Evolutionary conservation across 2,113 vertebrate genomes (phyloP).

Genomic region (Halichoerus grypus): DNA sequence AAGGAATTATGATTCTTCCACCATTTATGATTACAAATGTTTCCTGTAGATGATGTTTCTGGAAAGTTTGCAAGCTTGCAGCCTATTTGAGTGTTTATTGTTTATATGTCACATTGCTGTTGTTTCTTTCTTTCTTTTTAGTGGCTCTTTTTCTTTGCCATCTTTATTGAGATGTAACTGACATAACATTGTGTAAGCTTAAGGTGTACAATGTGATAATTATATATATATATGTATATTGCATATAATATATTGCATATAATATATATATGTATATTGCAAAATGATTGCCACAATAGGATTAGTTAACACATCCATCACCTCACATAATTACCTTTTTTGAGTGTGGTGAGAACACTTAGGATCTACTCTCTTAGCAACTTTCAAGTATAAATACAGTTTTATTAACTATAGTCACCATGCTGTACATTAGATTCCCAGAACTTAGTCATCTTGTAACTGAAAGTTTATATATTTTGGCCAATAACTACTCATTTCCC

Average conservation of each 20-base stretch:
- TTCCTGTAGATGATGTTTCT: conserved; percentile 4
- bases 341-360: neutral
- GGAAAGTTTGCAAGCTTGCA: neutral
- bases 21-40: neutral
- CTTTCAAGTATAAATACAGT: neutral
- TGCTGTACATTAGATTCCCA: neutral
- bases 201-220: neutral
- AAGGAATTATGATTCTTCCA: neutral
- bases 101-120: neutral
- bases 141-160: neutral
- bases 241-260: no score
- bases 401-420: neutral
- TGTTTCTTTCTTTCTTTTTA: neutral
- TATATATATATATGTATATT: neutral
- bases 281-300: neutral
- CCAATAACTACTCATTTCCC: neutral
- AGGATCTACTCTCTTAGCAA: neutral
- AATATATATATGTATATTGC: no score
- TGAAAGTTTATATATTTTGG: neutral
- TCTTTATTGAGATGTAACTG: neutral
- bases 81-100: neutral
- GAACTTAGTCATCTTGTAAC: neutral
- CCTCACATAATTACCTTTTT: neutral
- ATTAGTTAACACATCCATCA: neutral
- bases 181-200: neutral